Evolutionary conservation across 2,797 vertebrate genomes (phyloP).

Genomic region (Tenualosa ilisha): DNA sequence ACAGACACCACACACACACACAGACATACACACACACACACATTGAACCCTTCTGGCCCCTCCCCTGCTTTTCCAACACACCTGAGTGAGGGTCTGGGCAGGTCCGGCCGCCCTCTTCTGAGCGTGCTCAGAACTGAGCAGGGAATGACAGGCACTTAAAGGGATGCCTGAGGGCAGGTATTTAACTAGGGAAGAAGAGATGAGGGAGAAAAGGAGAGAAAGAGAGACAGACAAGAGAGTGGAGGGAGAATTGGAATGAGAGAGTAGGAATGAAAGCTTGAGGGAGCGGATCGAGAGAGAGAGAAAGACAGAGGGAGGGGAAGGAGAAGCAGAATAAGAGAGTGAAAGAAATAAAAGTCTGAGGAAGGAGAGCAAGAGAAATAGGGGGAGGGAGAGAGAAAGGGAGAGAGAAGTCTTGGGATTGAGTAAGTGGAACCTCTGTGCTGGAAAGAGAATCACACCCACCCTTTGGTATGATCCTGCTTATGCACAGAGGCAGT

Average conservation of each 20-base stretch:
- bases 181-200: slow-evolving; percentile 57
- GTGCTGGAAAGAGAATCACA: neutral
- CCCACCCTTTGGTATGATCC: neutral
- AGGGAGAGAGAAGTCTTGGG: neutral
- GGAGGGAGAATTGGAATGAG: neutral
- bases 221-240: neutral
- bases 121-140: slow-evolving; percentile 33
- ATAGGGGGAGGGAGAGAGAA: neutral
- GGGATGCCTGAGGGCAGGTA: slow-evolving; percentile 60
- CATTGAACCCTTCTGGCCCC: neutral
- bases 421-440: neutral
- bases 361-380: neutral
- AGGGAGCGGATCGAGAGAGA: slow-evolving; percentile 31
- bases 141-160: slow-evolving; percentile 59
- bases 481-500: neutral
- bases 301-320: slow-evolving; percentile 9
- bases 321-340: neutral
- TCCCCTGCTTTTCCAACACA: neutral
- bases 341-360: neutral
- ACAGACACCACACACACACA: neutral
- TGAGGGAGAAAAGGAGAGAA: neutral
- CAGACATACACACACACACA: slow-evolving; percentile 9
- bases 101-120: slow-evolving; percentile 24
- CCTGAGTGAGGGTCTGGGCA: neutral
- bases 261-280: slow-evolving; percentile 22